Percentiles rank a stretch among this genome's conserved stretches.
phyloP scores from a whole-genome alignment of 2,888 invertebrate genomes.

The Lutraria lutraria region DNA sequence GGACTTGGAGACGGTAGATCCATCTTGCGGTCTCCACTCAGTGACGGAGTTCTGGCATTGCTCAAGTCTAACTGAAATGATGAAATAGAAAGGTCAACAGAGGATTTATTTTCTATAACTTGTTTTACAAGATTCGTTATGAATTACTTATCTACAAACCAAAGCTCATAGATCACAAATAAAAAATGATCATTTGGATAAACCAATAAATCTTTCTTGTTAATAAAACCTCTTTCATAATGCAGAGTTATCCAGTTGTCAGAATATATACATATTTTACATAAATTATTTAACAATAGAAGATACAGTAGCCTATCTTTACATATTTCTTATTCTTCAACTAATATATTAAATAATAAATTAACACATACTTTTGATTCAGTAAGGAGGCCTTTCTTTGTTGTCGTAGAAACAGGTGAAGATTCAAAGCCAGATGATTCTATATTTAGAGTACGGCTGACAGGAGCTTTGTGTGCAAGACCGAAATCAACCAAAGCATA shows the following conservation, averaged over 20 bases:
- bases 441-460: constrained; percentile 52
- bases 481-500: constrained; percentile 95
- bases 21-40: background rate
- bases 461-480: constrained; percentile 90
- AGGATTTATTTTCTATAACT: background rate
- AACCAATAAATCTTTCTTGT: too few relatives aligned
- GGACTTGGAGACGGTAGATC: constrained; percentile 26
- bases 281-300: too few relatives aligned
- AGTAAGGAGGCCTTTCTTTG: constrained; percentile 37
- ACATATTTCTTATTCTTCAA: too few relatives aligned
- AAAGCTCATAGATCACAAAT: too few relatives aligned
- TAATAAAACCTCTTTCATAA: too few relatives aligned
- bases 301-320: too few relatives aligned
- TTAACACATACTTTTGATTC: constrained; percentile 39
- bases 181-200: too few relatives aligned
- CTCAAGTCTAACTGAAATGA: background rate
- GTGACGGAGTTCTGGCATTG: background rate
- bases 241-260: too few relatives aligned
- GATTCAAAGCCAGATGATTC: background rate
- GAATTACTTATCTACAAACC: too few relatives aligned
- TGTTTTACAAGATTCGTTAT: too few relatives aligned
- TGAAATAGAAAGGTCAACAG: background rate
- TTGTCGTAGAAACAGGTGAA: constrained; percentile 1
- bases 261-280: too few relatives aligned
- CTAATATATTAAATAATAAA: too few relatives aligned